Conservation (phyloP, 2,113 vertebrate genomes). For the Macquaria ambigua region DNA sequence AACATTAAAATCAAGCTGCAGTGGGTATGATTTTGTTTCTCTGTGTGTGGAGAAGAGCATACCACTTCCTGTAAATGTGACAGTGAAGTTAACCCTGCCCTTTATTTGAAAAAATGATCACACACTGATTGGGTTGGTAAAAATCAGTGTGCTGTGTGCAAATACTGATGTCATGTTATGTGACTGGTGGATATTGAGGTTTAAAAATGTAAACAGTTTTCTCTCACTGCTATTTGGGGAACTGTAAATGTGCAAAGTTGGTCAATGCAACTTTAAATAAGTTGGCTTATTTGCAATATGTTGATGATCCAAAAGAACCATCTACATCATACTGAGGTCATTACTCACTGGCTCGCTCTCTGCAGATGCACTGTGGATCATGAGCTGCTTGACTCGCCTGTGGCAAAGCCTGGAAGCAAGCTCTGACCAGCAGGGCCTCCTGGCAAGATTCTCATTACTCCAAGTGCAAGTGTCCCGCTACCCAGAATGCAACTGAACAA, state of each 20-base stretch:
- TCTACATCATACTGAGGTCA: slow-evolving; percentile 24
- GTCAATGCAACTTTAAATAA: slow-evolving; percentile 4
- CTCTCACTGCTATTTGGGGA: neutral
- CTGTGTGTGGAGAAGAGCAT: neutral
- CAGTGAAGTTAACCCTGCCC: neutral
- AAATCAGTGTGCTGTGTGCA: neutral
- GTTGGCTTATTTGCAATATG: slow-evolving; percentile 8
- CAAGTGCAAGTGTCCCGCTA: slow-evolving; percentile 47
- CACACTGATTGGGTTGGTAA: neutral
- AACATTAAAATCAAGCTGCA: neutral
- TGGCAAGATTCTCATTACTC: slow-evolving; percentile 72
- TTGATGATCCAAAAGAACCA: slow-evolving; percentile 13
- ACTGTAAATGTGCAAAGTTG: slow-evolving; percentile 1
- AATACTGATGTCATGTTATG: neutral
- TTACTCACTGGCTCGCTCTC: slow-evolving; percentile 31
- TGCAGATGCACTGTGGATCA: slow-evolving; percentile 38
- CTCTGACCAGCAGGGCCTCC: slow-evolving; percentile 53
- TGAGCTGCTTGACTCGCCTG: slow-evolving; percentile 28
- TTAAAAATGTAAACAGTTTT: neutral
- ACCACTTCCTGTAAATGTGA: neutral
- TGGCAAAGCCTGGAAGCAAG: slow-evolving; percentile 57
- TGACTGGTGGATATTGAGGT: neutral
- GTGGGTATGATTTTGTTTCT: neutral
- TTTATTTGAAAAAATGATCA: slow-evolving; percentile 2
- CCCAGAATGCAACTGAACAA: slow-evolving; percentile 50